phyloP scores from a whole-genome alignment of 2,888 invertebrate genomes.

The Phortica okadai region DNA sequence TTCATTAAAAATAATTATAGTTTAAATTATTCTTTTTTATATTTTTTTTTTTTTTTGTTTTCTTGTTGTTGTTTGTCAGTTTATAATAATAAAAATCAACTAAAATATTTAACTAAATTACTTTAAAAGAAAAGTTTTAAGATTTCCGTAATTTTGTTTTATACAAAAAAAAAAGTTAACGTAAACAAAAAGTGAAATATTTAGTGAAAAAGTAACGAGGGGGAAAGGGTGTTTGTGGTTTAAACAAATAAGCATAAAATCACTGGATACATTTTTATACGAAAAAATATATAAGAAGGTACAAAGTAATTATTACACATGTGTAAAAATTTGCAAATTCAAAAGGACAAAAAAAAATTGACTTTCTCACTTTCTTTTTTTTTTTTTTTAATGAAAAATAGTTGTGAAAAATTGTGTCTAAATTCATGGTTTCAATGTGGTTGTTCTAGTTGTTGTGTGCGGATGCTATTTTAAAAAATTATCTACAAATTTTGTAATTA shows the following conservation, averaged over 20 bases:
- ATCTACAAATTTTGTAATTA: constrained; percentile 44
- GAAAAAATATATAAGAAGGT: constrained; percentile 51
- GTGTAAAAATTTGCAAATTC: constrained; percentile 45
- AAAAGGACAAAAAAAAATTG: neutral
- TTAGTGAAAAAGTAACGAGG: neutral
- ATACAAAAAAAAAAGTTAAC: neutral
- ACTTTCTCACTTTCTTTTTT: neutral
- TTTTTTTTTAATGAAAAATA: constrained; percentile 31
- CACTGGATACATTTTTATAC: constrained; percentile 12
- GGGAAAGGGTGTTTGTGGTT: neutral
- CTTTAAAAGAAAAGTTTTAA: constrained; percentile 63
- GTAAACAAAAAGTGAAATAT: neutral
- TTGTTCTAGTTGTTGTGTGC: constrained; percentile 24
- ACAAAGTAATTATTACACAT: constrained; percentile 68
- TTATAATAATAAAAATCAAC: constrained; percentile 72
- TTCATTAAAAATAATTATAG: constrained; percentile 53
- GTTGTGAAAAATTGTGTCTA: constrained; percentile 40
- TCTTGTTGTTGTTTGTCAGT: constrained; percentile 43
- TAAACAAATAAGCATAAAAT: constrained; percentile 4
- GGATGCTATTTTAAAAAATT: constrained; percentile 47
- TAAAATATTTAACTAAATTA: constrained; percentile 77
- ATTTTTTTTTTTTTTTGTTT: constrained; percentile 53
- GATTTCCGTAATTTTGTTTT: constrained; percentile 28
- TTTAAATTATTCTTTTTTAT: constrained; percentile 48
- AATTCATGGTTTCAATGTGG: constrained; percentile 21